Percentiles rank a stretch among this genome's conserved stretches.
phyloP scores from a whole-genome alignment of 2,113 vertebrate species.

The Ctenomys sociabilis region DNA sequence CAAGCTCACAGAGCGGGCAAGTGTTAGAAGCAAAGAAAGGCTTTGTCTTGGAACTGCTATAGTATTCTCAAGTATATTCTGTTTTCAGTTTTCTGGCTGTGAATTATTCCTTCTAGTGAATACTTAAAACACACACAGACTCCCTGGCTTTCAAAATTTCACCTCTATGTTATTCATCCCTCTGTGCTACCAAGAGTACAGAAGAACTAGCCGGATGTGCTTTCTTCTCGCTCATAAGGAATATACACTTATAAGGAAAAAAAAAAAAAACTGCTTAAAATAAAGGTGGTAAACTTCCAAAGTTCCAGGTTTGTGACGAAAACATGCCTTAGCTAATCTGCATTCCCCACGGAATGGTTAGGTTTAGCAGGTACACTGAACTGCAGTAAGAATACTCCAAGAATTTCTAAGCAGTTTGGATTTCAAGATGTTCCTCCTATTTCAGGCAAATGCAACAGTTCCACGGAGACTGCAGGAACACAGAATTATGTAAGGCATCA shows the following conservation, averaged over 20 bases:
- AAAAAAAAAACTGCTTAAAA: background rate
- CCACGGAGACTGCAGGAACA: conserved; percentile 71
- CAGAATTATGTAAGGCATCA: conserved; percentile 84
- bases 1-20: conserved; percentile 29
- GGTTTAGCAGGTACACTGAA: conserved; percentile 58
- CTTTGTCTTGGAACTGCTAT: background rate
- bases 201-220: background rate
- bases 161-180: background rate
- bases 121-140: background rate
- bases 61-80: background rate
- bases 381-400: conserved; percentile 49
- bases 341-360: background rate
- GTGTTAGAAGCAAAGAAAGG: conserved; percentile 41
- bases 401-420: conserved; percentile 6
- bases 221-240: background rate
- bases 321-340: background rate
- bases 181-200: background rate
- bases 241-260: background rate
- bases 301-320: conserved; percentile 28
- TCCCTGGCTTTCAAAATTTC: background rate
- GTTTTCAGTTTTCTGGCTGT: conserved; percentile 4
- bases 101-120: background rate
- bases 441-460: conserved; percentile 58
- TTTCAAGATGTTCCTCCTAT: conserved; percentile 3
- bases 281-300: conserved; percentile 62